Evolutionary conservation across 2,888 invertebrate species (phyloP), one percentile per base, ranked within the genome.

Genomic region (Andricus curvator): DNA sequence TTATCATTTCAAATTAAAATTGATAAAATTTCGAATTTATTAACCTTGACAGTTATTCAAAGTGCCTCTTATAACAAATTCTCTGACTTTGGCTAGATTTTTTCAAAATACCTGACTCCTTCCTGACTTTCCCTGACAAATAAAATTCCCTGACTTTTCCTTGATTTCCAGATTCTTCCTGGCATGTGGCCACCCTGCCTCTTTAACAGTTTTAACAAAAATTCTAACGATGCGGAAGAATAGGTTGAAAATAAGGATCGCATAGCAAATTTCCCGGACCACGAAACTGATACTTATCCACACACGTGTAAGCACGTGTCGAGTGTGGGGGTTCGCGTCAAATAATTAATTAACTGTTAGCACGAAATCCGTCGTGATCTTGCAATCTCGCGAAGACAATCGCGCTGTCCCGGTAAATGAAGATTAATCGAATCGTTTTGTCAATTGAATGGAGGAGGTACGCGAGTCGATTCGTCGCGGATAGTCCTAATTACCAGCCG

Each of bases 341-440:
- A 64, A 64, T 64, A 29, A 64, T 25, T 25, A 62, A 62, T 62
- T 62, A 62, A 62, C 62, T 22, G 62, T 29, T 62, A 62, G 25
- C 62, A 62, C 62, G 62, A 62, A 62, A 62, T 62, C 25, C 62
- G 15, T 13, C 62, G 62, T 62, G 62, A 41, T 67, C n/a, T 67
- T 67, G 41, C 67, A 37, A 67, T 67, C n/a, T 37, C n/a, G n/a
- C 15, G 5, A 62, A 62, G 25, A 62, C 62, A 62, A 62, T 62
- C 62, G 25, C 25, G 17, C 25, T 62, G 62, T 62, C 29, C 25
- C 17, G 41, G n/a, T 37, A 33, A 66, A 33, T 66, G 37, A 37
- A 66, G 65, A 66, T 37, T 67, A 67, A 67, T 67, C 41, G 37
- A 67, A 20, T 20, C 66, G 37, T 37, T 66, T 66, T 66, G 20